phyloP scores from a whole-genome alignment of 2,797 vertebrate genomes.

The Syngnathus rostellatus region DNA sequence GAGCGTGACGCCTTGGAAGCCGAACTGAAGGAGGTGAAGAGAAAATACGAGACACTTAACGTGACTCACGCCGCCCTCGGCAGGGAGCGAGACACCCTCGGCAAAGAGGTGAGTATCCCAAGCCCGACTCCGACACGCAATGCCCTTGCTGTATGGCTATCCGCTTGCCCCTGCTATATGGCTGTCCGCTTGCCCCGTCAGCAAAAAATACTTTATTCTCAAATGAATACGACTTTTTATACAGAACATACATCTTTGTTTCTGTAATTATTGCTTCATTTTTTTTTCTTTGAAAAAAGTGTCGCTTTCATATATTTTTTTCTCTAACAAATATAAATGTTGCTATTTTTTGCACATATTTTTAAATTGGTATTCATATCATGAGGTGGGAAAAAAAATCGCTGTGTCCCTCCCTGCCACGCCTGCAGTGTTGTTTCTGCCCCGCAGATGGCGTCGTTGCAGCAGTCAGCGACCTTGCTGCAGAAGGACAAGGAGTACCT shows the following conservation, averaged over 20 bases:
- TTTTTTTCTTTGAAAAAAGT: too few relatives aligned
- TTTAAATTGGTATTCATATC: not conserved
- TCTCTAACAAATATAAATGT: not conserved
- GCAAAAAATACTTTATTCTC: too few relatives aligned
- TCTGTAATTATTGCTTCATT: too few relatives aligned
- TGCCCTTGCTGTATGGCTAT: not conserved
- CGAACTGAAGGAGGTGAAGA: conserved; percentile 78
- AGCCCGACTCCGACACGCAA: not conserved
- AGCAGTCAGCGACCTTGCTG: conserved; percentile 83
- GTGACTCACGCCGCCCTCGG: conserved; percentile 68
- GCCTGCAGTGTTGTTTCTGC: not conserved
- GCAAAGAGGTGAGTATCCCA: conserved; percentile 77
- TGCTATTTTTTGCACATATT: too few relatives aligned
- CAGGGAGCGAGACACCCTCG: conserved; percentile 81
- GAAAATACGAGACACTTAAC: conserved; percentile 78
- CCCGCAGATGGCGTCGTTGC: conserved; percentile 76
- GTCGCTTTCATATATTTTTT: not conserved
- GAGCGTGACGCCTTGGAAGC: conserved; percentile 84
- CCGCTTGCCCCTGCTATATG: not conserved
- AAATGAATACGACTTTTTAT: too few relatives aligned
- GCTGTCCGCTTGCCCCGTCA: not conserved
- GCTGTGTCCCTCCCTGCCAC: not conserved
- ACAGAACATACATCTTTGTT: too few relatives aligned
- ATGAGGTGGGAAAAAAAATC: not conserved
- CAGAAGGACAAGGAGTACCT: conserved; percentile 98